Conservation (phyloP, 1,140 invertebrate species). For the Acyrthosiphon pisum region DNA sequence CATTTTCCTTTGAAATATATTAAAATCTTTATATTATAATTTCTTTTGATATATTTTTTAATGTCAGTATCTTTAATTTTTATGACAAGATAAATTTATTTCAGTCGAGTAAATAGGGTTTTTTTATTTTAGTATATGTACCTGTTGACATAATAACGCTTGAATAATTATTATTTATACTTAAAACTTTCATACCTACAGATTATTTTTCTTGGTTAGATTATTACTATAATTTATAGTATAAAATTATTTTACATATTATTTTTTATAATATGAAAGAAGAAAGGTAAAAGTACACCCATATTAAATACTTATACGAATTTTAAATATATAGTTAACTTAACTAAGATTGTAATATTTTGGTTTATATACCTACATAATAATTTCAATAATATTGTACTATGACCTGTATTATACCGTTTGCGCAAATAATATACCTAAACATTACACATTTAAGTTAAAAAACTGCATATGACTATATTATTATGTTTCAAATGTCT, state of each 20-base stretch:
- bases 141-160: not conserved
- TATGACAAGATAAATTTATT: not conserved
- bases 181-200: not conserved
- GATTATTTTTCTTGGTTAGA: not conserved
- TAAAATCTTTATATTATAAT: not conserved
- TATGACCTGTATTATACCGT: not conserved
- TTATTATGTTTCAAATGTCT: not conserved
- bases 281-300: not conserved
- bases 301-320: not conserved
- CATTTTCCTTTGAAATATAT: not conserved
- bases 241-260: not conserved
- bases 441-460: too few relatives aligned
- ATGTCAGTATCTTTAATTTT: not conserved
- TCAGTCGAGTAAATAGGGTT: not conserved
- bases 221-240: not conserved
- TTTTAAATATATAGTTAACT: not conserved
- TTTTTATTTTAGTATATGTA: not conserved
- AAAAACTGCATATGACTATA: not conserved
- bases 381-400: not conserved
- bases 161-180: not conserved
- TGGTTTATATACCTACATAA: not conserved
- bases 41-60: not conserved
- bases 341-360: not conserved
- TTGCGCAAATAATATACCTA: not conserved
- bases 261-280: not conserved